Percentiles rank a stretch among this genome's conserved stretches.
These are phyloP conservation scores for Unio delphinus DNA, from an alignment of 2,888 invertebrate species.

Conservation along the genomic window DNA sequence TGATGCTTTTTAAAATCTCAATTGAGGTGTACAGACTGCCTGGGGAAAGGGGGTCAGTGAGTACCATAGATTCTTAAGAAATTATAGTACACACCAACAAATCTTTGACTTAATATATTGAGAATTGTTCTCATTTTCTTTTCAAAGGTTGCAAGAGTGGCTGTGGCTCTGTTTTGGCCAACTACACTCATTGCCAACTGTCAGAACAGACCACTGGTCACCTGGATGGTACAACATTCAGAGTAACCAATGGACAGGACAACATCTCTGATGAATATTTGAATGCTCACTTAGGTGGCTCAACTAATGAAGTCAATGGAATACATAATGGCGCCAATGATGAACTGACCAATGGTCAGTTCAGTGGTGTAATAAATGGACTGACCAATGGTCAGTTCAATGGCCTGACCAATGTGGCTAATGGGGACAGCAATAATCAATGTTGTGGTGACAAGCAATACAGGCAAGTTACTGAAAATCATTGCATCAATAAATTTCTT, in stretches of 20 bases:
- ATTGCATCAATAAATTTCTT: not conserved
- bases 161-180: conserved; percentile 59
- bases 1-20: no score
- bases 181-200: conserved; percentile 60
- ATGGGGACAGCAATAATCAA: not conserved
- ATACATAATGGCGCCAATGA: conserved; percentile 10
- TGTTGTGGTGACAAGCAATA: not conserved
- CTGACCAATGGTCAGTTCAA: conserved; percentile 2
- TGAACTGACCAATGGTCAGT: conserved; percentile 4
- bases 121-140: not conserved
- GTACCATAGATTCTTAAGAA: no score
- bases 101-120: no score
- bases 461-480: conserved; percentile 2
- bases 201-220: conserved; percentile 4
- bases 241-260: not conserved
- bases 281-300: not conserved
- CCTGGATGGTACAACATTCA: not conserved
- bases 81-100: no score
- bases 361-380: not conserved
- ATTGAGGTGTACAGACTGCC: no score
- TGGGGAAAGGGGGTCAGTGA: no score
- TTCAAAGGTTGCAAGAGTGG: conserved; percentile 63
- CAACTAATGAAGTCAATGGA: conserved; percentile 9
- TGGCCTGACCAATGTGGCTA: conserved; percentile 3
- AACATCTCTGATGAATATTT: conserved; percentile 3